phyloP scores from a whole-genome alignment of 35 echinoderm and acorn worm genomes.

The Ptychodera flava region DNA sequence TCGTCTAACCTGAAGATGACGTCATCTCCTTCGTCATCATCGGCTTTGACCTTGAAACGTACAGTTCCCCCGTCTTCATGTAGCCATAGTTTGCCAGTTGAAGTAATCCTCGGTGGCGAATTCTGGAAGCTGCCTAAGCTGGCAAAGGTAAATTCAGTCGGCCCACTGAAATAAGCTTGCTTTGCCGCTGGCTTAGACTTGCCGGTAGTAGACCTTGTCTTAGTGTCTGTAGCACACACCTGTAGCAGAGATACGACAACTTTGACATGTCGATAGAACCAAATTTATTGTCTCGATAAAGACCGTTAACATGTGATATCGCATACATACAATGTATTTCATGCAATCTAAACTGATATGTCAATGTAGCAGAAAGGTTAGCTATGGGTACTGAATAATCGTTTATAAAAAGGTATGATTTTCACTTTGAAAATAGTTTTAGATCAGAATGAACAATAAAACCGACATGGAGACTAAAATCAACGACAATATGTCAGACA shows the following conservation, averaged over 20 bases:
- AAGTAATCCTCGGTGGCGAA: not conserved
- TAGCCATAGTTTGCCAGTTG: not conserved
- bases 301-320: no score
- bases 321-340: no score
- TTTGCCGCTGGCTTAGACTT: not conserved
- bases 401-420: no score
- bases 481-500: no score
- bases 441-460: no score
- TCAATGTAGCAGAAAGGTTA: no score
- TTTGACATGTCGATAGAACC: not conserved
- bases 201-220: not conserved
- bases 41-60: not conserved
- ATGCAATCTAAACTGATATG: no score
- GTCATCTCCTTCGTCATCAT: not conserved
- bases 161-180: not conserved
- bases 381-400: no score
- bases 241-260: not conserved
- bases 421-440: no score
- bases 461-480: no score
- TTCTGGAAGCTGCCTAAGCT: not conserved
- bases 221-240: not conserved
- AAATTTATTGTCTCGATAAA: no score
- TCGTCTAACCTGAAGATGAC: not conserved
- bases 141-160: not conserved
- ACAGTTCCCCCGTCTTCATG: not conserved